Percentiles rank a stretch among this genome's conserved stretches.
These are phyloP conservation scores for Pelvicachromis taeniatus DNA, from an alignment of 2,113 vertebrate species.

Conservation along the genomic window DNA sequence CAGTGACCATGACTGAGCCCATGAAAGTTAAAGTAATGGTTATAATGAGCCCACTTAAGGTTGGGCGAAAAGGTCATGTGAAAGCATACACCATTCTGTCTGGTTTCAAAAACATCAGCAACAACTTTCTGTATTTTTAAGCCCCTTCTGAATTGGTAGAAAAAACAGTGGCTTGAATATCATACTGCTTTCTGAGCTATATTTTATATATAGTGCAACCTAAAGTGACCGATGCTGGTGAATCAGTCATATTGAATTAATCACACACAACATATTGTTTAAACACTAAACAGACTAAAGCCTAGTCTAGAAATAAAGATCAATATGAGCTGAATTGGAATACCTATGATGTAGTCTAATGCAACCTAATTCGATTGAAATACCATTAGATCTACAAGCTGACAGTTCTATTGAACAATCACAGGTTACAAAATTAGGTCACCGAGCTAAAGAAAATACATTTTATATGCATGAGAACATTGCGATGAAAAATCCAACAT, in stretches of 20 bases:
- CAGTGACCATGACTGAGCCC: not conserved
- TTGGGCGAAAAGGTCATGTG: not conserved
- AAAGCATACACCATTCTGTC: not conserved
- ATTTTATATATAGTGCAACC: not conserved
- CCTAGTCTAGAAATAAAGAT: slow-evolving; percentile 18
- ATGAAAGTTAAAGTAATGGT: slow-evolving; percentile 10
- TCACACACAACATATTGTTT: not conserved
- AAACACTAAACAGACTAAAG: not conserved
- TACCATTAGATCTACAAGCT: slow-evolving; percentile 64
- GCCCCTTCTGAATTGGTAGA: not conserved
- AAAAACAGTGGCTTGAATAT: not conserved
- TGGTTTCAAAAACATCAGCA: not conserved
- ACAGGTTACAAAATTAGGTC: slow-evolving; percentile 45
- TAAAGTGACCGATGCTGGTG: not conserved
- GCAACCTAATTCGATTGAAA: slow-evolving; percentile 73
- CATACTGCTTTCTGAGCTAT: not conserved
- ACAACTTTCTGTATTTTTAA: not conserved
- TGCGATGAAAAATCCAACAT: not conserved
- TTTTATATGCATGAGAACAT: slow-evolving; percentile 13
- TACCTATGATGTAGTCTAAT: slow-evolving; percentile 60
- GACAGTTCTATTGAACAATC: slow-evolving; percentile 6
- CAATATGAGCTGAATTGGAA: slow-evolving; percentile 53
- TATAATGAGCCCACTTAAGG: not conserved
- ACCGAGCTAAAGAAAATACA: slow-evolving; percentile 5
- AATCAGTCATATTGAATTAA: slow-evolving; percentile 6